Evolutionary conservation across 2,797 vertebrate species (phyloP), one percentile per base, ranked within the genome.

Genomic region (Rhabdomys pumilio): DNA sequence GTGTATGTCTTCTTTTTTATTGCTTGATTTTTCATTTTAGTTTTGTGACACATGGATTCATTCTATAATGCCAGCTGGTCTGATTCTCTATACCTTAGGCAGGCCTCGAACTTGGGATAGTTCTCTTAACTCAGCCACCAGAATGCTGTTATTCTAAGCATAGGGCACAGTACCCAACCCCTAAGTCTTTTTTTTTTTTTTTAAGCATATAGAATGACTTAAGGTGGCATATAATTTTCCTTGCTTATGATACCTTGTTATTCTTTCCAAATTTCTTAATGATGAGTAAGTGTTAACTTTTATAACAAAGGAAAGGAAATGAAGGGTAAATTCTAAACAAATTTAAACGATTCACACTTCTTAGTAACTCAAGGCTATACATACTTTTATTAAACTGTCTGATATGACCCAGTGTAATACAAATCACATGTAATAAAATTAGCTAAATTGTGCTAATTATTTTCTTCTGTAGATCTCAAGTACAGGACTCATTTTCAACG

Each of bases 191-290:
- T n/a, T 22, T 47, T n/a, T 19, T 57, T 38, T 61, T 19, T 31
- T 19, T 0, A 69, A 41, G 55, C 19, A 85, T 69, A 73, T 69
- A 76, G 73, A 89, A 63, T 85, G 57, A 73, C 34, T 91, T 80
- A 1, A 63, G 1, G 65, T 38, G 53, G 34, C 14, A 73, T 38
- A 24, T 50, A 79, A 79, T n/a, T 15, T 86, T 90, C 69, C 34
- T 63, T 73, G 24, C 34, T 72, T 63, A 61, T 90, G 79, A 90
- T 61, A 77, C 3, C 81, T 90, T 69, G 47, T 34, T 19, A 44
- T 83, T 91, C 67, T 88, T 95, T 55, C 53, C 17, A 93, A 76
- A 47, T 11, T 69, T 63, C 83, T 75, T n/a, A 38, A 38, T 57
- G 20, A 57, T 20, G 63, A 67, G 12, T 4, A 86, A 65, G 26